Percentiles rank a stretch among this genome's conserved stretches.
Evolutionary conservation across 1,140 invertebrate species (phyloP).

Genomic region (Anastrepha ludens): DNA sequence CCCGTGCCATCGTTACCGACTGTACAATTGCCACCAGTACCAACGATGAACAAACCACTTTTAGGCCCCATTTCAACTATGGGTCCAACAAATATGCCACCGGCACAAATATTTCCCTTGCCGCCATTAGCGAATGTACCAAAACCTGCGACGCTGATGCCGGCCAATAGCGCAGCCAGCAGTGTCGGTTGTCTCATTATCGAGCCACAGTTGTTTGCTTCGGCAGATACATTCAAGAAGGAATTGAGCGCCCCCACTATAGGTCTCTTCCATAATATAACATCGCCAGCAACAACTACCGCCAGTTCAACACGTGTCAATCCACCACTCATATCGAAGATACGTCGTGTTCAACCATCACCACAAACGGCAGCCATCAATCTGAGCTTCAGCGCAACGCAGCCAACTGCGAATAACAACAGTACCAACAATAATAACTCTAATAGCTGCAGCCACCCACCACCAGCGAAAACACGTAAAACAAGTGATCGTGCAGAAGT

Average conservation of each 20-base stretch:
- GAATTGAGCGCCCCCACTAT: conserved; percentile 63
- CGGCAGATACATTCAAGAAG: conserved; percentile 71
- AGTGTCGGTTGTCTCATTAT: conserved; percentile 72
- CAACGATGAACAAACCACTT: conserved; percentile 57
- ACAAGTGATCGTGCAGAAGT: conserved; percentile 64
- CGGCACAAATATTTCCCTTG: conserved; percentile 62
- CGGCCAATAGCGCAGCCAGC: conserved; percentile 56
- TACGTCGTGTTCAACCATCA: conserved; percentile 69
- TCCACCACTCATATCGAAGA: conserved; percentile 64
- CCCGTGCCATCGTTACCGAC: conserved; percentile 63
- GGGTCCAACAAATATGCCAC: conserved; percentile 59
- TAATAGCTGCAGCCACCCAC: conserved; percentile 57
- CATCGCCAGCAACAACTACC: conserved; percentile 61
- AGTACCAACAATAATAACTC: not conserved
- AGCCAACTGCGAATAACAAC: conserved; percentile 1
- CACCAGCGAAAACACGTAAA: conserved; percentile 67
- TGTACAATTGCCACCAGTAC: conserved; percentile 57
- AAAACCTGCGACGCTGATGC: conserved; percentile 59
- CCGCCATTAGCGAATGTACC: conserved; percentile 62
- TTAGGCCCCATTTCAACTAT: conserved; percentile 63
- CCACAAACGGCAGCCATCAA: conserved; percentile 70
- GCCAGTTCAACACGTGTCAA: conserved; percentile 56
- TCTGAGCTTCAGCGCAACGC: conserved; percentile 64
- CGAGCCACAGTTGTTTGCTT: conserved; percentile 70
- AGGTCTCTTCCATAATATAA: conserved; percentile 66